Percentiles rank a stretch among this genome's conserved stretches.
phyloP scores from a whole-genome alignment of 2,113 vertebrate genomes.

The Larimichthys polyactis region DNA sequence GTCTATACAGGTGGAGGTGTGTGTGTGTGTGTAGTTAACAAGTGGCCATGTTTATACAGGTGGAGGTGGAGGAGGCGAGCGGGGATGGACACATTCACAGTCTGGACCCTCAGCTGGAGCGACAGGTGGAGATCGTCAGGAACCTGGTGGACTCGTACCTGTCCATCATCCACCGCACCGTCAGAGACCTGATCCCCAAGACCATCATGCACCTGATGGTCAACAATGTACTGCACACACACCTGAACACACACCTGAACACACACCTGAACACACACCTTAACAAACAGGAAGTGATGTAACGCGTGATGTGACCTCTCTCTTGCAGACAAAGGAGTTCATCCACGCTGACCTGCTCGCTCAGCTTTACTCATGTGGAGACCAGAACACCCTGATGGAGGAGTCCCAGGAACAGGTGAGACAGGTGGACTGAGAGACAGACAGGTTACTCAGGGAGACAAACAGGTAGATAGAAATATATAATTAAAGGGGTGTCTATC shows the following conservation, averaged over 20 bases:
- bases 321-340: constrained; percentile 93
- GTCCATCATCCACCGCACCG: constrained; percentile 95
- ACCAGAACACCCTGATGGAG: constrained; percentile 97
- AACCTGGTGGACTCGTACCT: constrained; percentile 98
- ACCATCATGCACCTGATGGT: constrained; percentile 99
- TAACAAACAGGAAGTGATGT: background rate
- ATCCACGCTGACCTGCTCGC: constrained; percentile 95
- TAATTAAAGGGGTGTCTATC: no score
- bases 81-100: constrained; percentile 95
- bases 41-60: constrained; percentile 77
- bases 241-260: background rate
- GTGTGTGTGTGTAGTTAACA: background rate
- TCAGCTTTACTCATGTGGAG: constrained; percentile 94
- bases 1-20: constrained; percentile 25
- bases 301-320: constrained; percentile 7
- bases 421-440: constrained; percentile 72
- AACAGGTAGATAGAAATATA: no score
- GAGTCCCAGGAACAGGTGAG: constrained; percentile 91
- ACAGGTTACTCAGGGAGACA: no score
- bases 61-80: constrained; percentile 88
- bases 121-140: constrained; percentile 97
- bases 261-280: background rate
- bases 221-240: constrained; percentile 87
- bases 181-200: constrained; percentile 97
- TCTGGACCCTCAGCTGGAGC: constrained; percentile 96